Conservation (phyloP, 2,888 invertebrate species). For the Drosophila diplacantha region DNA sequence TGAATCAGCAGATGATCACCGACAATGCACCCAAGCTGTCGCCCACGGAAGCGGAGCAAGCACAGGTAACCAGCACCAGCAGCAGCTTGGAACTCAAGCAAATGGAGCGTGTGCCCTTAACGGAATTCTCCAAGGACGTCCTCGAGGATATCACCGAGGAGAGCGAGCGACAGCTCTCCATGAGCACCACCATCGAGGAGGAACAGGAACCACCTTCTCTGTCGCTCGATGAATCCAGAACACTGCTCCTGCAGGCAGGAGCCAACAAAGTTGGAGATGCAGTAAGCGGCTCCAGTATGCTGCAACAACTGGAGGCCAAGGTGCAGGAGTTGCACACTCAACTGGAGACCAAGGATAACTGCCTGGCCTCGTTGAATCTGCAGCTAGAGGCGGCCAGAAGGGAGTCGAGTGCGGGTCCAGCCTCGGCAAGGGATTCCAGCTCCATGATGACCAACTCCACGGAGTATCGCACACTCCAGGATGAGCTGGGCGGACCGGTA, state of each 20-base stretch:
- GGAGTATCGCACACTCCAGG: constrained; percentile 85
- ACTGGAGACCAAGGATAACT: constrained; percentile 74
- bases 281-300: constrained; percentile 61
- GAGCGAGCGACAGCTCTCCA: constrained; percentile 72
- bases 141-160: constrained; percentile 78
- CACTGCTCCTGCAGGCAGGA: constrained; percentile 50
- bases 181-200: constrained; percentile 67
- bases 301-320: constrained; percentile 74
- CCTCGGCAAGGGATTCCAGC: constrained; percentile 75
- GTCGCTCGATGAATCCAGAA: constrained; percentile 60
- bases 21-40: constrained; percentile 41
- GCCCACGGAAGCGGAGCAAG: constrained; percentile 38
- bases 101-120: constrained; percentile 75
- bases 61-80: constrained; percentile 13
- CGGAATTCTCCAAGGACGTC: constrained; percentile 75
- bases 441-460: constrained; percentile 79
- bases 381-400: constrained; percentile 71
- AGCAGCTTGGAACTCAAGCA: constrained; percentile 63
- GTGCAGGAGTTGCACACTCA: constrained; percentile 73
- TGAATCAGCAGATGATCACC: constrained; percentile 57
- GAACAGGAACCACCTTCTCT: constrained; percentile 64
- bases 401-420: constrained; percentile 64
- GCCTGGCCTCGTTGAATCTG: constrained; percentile 71
- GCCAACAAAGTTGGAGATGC: constrained; percentile 17
- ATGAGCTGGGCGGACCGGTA: constrained; percentile 85